These are phyloP conservation scores for Heliconius erato DNA, from an alignment of 2,888 invertebrate species.

Conservation along the genomic window DNA sequence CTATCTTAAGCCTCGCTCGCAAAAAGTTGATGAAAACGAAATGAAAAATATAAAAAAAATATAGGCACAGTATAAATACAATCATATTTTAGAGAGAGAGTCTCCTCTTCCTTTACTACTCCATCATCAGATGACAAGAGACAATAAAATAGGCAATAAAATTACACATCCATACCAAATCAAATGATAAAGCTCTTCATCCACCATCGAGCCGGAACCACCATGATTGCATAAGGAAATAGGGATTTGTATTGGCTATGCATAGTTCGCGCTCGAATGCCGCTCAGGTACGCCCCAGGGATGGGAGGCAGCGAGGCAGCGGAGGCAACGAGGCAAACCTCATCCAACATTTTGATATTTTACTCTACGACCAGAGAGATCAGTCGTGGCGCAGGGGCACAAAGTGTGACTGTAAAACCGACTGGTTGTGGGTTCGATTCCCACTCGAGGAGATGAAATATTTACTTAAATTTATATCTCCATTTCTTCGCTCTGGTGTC, in stretches of 20 bases:
- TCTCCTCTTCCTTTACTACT: too few species aligned
- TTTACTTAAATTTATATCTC: too few species aligned
- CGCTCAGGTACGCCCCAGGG: slow-evolving; percentile 58
- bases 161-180: slow-evolving; percentile 9
- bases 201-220: slow-evolving; percentile 48
- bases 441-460: too few species aligned
- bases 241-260: slow-evolving; percentile 63
- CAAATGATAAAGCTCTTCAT: slow-evolving; percentile 38
- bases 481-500: too few species aligned
- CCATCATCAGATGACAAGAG: not conserved
- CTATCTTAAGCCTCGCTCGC: not conserved
- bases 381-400: too few species aligned
- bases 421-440: too few species aligned
- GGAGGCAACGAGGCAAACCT: slow-evolving; percentile 26
- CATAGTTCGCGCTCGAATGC: slow-evolving; percentile 60
- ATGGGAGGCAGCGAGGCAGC: slow-evolving; percentile 31
- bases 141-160: not conserved
- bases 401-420: too few species aligned
- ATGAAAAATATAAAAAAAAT: not conserved
- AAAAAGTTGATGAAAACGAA: not conserved
- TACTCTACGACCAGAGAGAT: not conserved
- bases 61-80: not conserved
- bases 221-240: slow-evolving; percentile 55
- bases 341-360: slow-evolving; percentile 41
- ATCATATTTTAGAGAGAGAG: not conserved